phyloP scores from a whole-genome alignment of 2,113 vertebrate genomes.

The Pseudorasbora parva region DNA sequence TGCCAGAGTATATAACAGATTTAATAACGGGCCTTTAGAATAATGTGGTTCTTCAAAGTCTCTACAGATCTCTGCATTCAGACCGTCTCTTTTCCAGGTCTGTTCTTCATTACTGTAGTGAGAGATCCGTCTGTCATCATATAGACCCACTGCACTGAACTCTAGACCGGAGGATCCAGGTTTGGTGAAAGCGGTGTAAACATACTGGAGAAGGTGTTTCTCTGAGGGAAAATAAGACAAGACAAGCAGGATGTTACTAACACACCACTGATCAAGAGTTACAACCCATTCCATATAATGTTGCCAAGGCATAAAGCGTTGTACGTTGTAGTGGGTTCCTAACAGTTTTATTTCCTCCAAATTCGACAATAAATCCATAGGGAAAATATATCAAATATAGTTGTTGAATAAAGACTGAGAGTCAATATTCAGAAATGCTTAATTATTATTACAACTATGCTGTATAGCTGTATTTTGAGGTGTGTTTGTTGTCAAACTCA shows the following conservation, averaged over 20 bases:
- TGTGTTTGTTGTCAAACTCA: too few relatives aligned
- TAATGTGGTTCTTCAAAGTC: not conserved
- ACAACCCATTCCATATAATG: too few relatives aligned
- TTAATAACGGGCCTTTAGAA: not conserved
- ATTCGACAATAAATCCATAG: too few relatives aligned
- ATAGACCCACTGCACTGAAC: not conserved
- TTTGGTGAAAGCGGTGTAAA: not conserved
- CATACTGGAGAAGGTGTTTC: not conserved
- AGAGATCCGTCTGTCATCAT: not conserved
- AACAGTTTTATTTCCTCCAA: too few relatives aligned
- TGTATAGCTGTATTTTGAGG: too few relatives aligned
- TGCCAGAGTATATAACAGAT: not conserved
- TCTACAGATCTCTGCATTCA: not conserved
- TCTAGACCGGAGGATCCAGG: not conserved
- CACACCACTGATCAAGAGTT: too few relatives aligned
- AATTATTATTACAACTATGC: too few relatives aligned
- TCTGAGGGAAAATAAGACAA: not conserved
- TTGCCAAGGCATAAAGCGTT: too few relatives aligned
- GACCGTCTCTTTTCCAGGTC: not conserved
- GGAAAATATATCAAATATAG: too few relatives aligned
- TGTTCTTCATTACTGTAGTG: not conserved
- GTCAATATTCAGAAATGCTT: too few relatives aligned
- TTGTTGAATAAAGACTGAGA: too few relatives aligned
- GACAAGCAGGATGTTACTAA: not conserved
- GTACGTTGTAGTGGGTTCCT: too few relatives aligned